phyloP scores from a whole-genome alignment of 2,888 invertebrate species.

The Agrotis clavis region DNA sequence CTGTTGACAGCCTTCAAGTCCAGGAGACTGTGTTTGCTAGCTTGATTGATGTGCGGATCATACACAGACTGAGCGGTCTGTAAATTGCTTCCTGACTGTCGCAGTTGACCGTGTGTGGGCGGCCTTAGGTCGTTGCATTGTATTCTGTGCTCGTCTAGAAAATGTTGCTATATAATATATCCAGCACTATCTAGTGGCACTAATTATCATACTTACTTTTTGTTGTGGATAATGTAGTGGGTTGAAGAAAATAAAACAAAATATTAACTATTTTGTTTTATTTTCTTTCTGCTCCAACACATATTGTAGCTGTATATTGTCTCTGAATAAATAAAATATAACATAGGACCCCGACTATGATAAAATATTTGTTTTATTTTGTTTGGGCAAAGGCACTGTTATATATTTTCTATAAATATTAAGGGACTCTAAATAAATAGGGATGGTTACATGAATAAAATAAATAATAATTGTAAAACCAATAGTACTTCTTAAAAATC shows the following conservation, averaged over 20 bases:
- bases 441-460: not conserved
- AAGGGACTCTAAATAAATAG: not conserved
- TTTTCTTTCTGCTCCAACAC: no score
- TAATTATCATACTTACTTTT: no score
- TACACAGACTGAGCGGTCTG: slow-evolving; percentile 33
- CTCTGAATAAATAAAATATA: not conserved
- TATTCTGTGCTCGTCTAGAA: not conserved
- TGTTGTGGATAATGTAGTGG: no score
- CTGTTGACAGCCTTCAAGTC: slow-evolving; percentile 46
- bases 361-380: not conserved
- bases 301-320: no score
- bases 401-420: not conserved
- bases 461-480: not conserved
- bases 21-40: slow-evolving; percentile 32
- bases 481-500: not conserved
- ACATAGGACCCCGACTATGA: not conserved
- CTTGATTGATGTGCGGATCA: slow-evolving; percentile 55
- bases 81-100: slow-evolving; percentile 30
- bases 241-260: no score
- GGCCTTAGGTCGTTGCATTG: slow-evolving; percentile 20
- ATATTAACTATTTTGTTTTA: no score
- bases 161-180: not conserved
- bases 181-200: no score
- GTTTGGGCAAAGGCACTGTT: not conserved
- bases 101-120: slow-evolving; percentile 16